Conservation (phyloP, 2,797 vertebrate species). For the Myotis daubentonii region DNA sequence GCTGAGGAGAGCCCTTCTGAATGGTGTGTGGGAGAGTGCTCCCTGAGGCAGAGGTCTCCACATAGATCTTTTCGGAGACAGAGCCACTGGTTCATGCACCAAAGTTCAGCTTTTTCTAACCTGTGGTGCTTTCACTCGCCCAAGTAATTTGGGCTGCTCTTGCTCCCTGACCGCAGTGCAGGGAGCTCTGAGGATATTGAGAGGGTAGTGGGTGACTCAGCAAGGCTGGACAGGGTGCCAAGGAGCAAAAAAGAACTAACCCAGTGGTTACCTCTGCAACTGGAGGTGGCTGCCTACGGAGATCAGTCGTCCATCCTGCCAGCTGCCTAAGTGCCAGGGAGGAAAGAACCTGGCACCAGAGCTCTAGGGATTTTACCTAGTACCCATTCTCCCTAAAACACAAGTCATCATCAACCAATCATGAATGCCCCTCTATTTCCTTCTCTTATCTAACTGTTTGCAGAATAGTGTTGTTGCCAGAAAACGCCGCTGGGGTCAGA, state of each 20-base stretch:
- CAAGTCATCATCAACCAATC: neutral
- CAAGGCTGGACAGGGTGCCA: neutral
- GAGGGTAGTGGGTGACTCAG: neutral
- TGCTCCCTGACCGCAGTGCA: neutral
- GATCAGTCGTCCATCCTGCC: neutral
- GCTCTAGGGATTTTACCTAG: neutral
- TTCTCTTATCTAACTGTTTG: neutral
- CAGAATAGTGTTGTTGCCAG: neutral
- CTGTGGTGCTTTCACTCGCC: neutral
- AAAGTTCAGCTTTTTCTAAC: neutral
- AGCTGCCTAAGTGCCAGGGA: neutral
- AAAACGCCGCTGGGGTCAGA: neutral
- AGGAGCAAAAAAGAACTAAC: neutral
- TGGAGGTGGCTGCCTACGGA: neutral
- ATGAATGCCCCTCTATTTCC: neutral
- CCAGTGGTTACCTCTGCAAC: neutral
- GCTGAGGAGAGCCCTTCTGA: neutral
- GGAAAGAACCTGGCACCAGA: conserved; percentile 6
- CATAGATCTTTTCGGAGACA: neutral
- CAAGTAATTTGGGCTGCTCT: neutral
- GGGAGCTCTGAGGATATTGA: neutral
- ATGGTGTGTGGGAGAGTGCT: neutral
- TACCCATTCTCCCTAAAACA: neutral
- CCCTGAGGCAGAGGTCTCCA: neutral
- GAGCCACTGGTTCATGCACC: neutral